Conservation (phyloP, 2,888 invertebrate species). For the Heliconius charithonia region DNA sequence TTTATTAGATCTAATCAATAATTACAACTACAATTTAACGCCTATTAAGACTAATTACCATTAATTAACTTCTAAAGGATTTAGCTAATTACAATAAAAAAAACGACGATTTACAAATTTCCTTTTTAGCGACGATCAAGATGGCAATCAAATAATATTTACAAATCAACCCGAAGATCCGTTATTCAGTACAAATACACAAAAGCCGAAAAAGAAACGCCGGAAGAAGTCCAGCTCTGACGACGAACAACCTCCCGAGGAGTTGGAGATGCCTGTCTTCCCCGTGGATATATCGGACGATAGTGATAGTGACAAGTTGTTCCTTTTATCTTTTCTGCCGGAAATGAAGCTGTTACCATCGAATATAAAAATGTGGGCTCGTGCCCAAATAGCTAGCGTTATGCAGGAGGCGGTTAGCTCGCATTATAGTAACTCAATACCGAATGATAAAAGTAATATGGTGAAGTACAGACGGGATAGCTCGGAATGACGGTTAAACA, state of each 20-base stretch:
- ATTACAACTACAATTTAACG: background rate
- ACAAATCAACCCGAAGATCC: constrained; percentile 35
- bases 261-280: constrained; percentile 69
- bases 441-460: constrained; percentile 53
- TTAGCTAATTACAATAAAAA: background rate
- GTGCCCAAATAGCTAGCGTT: constrained; percentile 73
- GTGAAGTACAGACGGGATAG: constrained; percentile 60
- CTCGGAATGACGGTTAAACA: constrained; percentile 48
- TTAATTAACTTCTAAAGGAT: background rate
- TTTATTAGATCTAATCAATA: constrained; percentile 2
- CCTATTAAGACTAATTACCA: background rate
- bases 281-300: constrained; percentile 65
- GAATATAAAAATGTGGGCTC: constrained; percentile 77
- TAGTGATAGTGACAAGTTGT: constrained; percentile 68
- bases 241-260: constrained; percentile 57
- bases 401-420: constrained; percentile 77
- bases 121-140: constrained; percentile 40
- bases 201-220: constrained; percentile 54
- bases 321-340: constrained; percentile 73
- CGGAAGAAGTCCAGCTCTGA: constrained; percentile 54
- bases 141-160: constrained; percentile 40
- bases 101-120: background rate
- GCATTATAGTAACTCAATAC: constrained; percentile 64
- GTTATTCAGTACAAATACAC: constrained; percentile 24
- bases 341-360: constrained; percentile 74